These are phyloP conservation scores for Leucoraja ocellata DNA, from an alignment of 2,797 vertebrate species.

Conservation along the genomic window DNA sequence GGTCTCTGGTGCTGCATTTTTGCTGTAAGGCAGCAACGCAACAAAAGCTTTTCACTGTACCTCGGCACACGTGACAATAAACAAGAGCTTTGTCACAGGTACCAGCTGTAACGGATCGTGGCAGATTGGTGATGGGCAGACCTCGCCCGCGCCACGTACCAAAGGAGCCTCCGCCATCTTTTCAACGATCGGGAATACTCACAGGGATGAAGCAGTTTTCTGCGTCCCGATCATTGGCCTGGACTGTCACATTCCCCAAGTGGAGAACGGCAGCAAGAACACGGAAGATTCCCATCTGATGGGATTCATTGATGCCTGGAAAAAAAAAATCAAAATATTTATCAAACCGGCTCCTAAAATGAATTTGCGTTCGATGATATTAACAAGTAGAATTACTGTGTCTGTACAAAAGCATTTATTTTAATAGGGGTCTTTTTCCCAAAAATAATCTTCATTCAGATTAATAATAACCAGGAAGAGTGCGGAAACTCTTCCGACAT, in stretches of 20 bases:
- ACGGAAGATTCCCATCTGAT: slow-evolving; percentile 90
- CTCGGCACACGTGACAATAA: too few relatives aligned
- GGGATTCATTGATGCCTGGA: slow-evolving; percentile 83
- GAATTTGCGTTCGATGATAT: neutral
- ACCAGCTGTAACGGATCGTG: slow-evolving; percentile 15
- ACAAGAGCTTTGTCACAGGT: neutral
- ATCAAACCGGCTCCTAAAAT: neutral
- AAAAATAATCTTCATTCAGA: too few relatives aligned
- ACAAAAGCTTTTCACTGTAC: too few relatives aligned
- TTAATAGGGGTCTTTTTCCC: neutral
- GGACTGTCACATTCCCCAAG: slow-evolving; percentile 86
- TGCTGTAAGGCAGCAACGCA: too few relatives aligned
- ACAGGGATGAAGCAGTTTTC: slow-evolving; percentile 89
- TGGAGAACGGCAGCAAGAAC: slow-evolving; percentile 93
- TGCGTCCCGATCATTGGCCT: slow-evolving; percentile 66
- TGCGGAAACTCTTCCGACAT: too few relatives aligned
- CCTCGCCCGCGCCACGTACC: neutral
- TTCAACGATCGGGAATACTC: slow-evolving; percentile 48
- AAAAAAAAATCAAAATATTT: neutral
- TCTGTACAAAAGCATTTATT: neutral
- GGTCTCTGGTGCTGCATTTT: too few relatives aligned
- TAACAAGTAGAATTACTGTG: neutral
- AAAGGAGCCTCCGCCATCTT: neutral
- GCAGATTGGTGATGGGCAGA: too few relatives aligned
- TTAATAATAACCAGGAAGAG: too few relatives aligned